A percentile compares a stretch with the other conserved stretches of the same genome.
phyloP scores from a whole-genome alignment of 2,888 invertebrate genomes.

The Lathronympha strigana region DNA sequence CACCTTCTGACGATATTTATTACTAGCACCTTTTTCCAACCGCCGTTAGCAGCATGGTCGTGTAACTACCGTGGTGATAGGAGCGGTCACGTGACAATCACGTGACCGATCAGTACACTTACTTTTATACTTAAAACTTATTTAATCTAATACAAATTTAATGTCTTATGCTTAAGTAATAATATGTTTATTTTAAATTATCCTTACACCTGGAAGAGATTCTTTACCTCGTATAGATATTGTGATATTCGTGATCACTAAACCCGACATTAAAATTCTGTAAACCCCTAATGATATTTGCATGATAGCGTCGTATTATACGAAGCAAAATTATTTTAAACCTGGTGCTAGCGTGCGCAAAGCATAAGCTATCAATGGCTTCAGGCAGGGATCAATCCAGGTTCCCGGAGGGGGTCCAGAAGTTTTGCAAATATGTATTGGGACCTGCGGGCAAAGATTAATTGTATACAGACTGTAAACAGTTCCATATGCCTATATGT shows the following conservation, averaged over 20 bases:
- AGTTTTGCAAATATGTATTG: conserved; percentile 24
- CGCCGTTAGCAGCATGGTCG: too few species aligned
- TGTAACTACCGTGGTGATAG: too few species aligned
- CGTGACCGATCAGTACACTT: too few species aligned
- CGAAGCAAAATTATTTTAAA: not conserved
- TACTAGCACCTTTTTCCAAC: too few species aligned
- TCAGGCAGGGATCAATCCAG: conserved; percentile 40
- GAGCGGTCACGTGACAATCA: too few species aligned
- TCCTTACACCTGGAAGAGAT: not conserved
- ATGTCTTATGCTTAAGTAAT: too few species aligned
- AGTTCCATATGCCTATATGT: too few species aligned
- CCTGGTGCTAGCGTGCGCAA: conserved; percentile 17
- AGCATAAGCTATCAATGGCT: conserved; percentile 19
- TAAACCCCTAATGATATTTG: conserved; percentile 8
- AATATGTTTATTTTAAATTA: too few species aligned
- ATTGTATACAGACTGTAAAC: not conserved
- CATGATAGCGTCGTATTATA: conserved; percentile 12
- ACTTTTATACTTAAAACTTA: too few species aligned
- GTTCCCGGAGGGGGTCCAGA: conserved; percentile 39
- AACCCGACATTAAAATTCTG: not conserved
- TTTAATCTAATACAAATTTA: too few species aligned
- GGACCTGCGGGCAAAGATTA: conserved; percentile 20
- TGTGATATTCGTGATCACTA: not conserved
- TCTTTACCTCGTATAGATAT: not conserved
- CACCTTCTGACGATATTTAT: too few species aligned